A percentile compares a stretch with the other conserved stretches of the same genome.
These are phyloP conservation scores for Halichoerus grypus DNA, from an alignment of 2,113 vertebrate species.

Conservation along the genomic window DNA sequence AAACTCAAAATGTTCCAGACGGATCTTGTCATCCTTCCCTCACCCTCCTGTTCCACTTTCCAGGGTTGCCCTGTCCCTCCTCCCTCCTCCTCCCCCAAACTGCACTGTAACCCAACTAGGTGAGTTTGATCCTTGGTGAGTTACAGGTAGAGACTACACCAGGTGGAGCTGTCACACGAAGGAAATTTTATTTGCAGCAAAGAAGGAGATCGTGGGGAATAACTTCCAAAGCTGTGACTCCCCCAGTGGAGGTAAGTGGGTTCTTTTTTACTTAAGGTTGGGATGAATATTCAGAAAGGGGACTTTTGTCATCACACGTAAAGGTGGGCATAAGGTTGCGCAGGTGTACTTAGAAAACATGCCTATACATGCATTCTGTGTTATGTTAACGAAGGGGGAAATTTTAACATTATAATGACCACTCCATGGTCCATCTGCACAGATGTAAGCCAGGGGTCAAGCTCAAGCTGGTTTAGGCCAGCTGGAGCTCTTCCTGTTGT, in stretches of 20 bases:
- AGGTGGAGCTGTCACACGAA: not conserved
- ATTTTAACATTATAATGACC: not conserved
- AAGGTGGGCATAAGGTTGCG: not conserved
- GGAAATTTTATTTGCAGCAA: not conserved
- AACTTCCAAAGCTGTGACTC: not conserved
- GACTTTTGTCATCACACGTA: not conserved
- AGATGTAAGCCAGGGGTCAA: not conserved
- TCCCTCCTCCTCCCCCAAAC: not conserved
- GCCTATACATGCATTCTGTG: not conserved
- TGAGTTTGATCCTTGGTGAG: not conserved
- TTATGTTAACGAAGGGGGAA: not conserved
- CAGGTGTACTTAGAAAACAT: not conserved
- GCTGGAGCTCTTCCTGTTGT: not conserved
- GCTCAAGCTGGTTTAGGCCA: not conserved
- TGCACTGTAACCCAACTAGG: not conserved
- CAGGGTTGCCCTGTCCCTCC: not conserved
- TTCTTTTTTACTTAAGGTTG: not conserved
- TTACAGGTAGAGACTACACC: not conserved
- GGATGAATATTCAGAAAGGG: not conserved
- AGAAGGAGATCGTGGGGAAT: not conserved
- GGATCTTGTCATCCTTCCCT: not conserved
- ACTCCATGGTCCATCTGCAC: not conserved
- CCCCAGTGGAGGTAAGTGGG: not conserved
- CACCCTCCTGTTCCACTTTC: not conserved
- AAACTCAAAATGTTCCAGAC: not conserved